Evolutionary conservation across 2,113 vertebrate genomes (phyloP).

Genomic region (Ophiodon elongatus): DNA sequence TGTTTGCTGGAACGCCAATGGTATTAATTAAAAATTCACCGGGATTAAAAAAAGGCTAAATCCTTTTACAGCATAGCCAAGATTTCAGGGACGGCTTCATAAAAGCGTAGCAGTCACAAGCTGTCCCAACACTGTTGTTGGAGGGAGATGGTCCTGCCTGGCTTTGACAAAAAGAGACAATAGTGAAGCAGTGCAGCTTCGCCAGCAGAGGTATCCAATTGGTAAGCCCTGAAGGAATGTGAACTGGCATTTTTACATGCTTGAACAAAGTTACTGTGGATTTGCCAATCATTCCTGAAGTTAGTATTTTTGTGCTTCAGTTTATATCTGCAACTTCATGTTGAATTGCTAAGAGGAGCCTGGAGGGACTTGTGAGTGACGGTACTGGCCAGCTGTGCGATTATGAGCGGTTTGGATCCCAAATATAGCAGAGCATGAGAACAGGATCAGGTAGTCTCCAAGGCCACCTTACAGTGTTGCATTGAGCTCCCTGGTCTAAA

Average conservation of each 20-base stretch:
- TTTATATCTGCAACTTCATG: not conserved
- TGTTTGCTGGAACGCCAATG: conserved; percentile 2
- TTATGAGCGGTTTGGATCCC: not conserved
- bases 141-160: not conserved
- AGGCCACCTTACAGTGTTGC: not conserved
- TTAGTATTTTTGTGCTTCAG: not conserved
- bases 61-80: not conserved
- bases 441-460: not conserved
- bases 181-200: not conserved
- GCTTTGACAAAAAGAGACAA: conserved; percentile 10
- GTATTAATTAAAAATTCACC: conserved; percentile 23
- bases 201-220: not conserved
- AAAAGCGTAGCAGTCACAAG: not conserved
- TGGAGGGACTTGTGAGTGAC: not conserved
- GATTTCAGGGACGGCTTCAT: not conserved
- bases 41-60: conserved; percentile 5
- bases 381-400: not conserved
- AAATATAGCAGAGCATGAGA: not conserved
- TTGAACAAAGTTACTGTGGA: not conserved
- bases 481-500: not conserved
- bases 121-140: conserved; percentile 14
- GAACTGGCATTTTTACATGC: conserved; percentile 10
- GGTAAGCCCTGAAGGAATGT: not conserved
- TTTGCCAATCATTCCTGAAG: not conserved
- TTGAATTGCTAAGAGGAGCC: not conserved